A percentile compares a stretch with the other conserved stretches of the same genome.
These are phyloP conservation scores for Mobula hypostoma DNA, from an alignment of 2,113 vertebrate genomes.

Conservation along the genomic window DNA sequence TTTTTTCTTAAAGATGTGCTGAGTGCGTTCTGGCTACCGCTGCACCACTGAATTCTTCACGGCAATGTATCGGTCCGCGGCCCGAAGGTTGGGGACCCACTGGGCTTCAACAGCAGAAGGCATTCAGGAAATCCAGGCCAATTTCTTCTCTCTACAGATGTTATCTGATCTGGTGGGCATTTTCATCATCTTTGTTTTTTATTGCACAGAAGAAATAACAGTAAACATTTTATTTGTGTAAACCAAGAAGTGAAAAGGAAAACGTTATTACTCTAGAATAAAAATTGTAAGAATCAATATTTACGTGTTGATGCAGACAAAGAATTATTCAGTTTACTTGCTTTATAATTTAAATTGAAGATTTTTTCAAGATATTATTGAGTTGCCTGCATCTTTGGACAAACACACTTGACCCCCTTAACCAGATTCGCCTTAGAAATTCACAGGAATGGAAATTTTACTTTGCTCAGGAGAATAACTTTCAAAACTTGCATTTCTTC, in stretches of 20 bases:
- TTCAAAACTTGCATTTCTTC: background rate
- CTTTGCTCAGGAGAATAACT: constrained; percentile 25
- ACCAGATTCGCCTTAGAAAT: background rate
- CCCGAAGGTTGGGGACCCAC: too few relatives aligned
- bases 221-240: background rate
- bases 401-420: background rate
- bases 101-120: too few relatives aligned
- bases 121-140: too few relatives aligned
- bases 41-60: too few relatives aligned
- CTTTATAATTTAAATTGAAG: background rate
- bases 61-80: too few relatives aligned
- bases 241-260: background rate
- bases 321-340: background rate
- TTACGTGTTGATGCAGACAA: background rate
- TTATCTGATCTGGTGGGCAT: too few relatives aligned
- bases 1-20: too few relatives aligned
- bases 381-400: background rate
- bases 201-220: background rate
- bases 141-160: too few relatives aligned
- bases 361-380: background rate
- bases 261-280: background rate
- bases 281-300: background rate
- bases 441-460: background rate
- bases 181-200: too few relatives aligned
- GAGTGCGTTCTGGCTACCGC: too few relatives aligned